These are phyloP conservation scores for Stenodera caucasica DNA, from an alignment of 2,888 invertebrate species.

Conservation along the genomic window DNA sequence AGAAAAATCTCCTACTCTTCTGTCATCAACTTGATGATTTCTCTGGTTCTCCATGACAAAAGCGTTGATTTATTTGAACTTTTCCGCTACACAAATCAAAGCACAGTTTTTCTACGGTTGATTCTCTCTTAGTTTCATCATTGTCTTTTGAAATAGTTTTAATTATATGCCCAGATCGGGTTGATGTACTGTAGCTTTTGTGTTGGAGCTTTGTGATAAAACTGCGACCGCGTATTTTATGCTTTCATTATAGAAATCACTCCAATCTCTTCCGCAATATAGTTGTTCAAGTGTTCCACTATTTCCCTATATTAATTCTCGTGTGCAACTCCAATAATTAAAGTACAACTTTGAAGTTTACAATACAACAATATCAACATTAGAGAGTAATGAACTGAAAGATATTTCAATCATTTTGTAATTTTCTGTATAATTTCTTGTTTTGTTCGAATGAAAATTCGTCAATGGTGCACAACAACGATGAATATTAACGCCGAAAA, in stretches of 20 bases:
- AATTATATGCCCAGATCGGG: too few species aligned
- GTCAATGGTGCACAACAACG: background rate
- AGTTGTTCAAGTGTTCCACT: background rate
- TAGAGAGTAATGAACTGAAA: background rate
- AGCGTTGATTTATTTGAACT: too few species aligned
- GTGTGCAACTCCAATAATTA: background rate
- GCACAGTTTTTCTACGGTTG: too few species aligned
- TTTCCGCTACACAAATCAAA: too few species aligned
- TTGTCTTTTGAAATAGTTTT: too few species aligned
- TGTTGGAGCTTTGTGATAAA: background rate
- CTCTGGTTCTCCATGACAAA: too few species aligned
- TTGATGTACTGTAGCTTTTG: conserved; percentile 11
- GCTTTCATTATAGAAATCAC: background rate
- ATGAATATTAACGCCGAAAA: conserved; percentile 17
- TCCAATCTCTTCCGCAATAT: background rate
- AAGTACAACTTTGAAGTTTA: background rate
- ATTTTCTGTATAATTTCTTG: conserved; percentile 1
- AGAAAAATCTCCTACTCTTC: too few species aligned
- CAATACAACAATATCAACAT: background rate
- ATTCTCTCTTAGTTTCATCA: too few species aligned
- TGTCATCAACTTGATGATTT: too few species aligned
- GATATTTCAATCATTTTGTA: background rate
- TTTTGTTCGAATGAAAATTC: background rate
- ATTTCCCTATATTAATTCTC: background rate
- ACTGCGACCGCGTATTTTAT: background rate